Evolutionary conservation across 2,888 invertebrate species (phyloP).

Genomic region (Watsonalla cultraria): DNA sequence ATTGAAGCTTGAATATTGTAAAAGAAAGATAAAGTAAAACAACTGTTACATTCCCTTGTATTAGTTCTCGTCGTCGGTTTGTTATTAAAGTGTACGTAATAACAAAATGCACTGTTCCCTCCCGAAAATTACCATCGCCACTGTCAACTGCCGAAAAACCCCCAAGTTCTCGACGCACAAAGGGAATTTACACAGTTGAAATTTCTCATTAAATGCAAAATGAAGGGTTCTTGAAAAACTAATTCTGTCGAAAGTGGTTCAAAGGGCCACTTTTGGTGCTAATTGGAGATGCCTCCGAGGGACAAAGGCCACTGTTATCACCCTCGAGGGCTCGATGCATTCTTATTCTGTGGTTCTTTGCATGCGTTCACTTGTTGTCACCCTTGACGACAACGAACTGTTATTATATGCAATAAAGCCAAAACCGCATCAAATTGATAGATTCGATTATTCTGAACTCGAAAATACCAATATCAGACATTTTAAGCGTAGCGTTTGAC

Average conservation of each 20-base stretch:
- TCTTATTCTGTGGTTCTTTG: background rate
- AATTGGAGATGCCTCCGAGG: background rate
- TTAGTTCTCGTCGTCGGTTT: too few species aligned
- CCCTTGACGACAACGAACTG: too few species aligned
- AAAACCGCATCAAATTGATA: too few species aligned
- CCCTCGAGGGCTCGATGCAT: background rate
- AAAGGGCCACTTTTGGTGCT: background rate
- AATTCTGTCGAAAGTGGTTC: background rate
- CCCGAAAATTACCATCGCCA: background rate
- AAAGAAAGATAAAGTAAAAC: too few species aligned
- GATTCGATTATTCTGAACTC: too few species aligned
- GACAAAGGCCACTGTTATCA: background rate
- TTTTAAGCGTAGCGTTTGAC: too few species aligned
- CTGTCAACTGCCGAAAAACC: background rate
- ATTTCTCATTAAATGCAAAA: conserved; percentile 1
- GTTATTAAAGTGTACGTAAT: too few species aligned
- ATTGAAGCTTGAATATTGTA: too few species aligned
- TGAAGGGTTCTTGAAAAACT: background rate
- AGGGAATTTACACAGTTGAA: background rate
- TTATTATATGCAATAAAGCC: too few species aligned
- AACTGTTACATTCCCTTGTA: too few species aligned
- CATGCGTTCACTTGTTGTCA: background rate
- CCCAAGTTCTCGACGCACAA: background rate
- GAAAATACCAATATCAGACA: too few species aligned
- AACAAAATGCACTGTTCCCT: too few species aligned